phyloP scores from a whole-genome alignment of 2,797 vertebrate species.

The Menidia menidia region DNA sequence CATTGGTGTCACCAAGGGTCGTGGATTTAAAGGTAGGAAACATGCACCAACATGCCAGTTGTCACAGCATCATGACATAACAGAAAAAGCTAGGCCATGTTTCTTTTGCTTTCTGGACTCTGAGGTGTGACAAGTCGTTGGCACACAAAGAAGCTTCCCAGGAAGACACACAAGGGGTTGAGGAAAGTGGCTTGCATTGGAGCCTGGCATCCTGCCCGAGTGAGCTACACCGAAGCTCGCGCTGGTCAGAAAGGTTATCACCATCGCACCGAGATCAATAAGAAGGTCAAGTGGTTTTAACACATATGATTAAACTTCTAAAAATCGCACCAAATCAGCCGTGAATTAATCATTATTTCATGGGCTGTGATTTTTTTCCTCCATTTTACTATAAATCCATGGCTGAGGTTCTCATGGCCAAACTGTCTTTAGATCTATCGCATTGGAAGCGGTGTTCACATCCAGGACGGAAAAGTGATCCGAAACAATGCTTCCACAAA shows the following conservation, averaged over 20 bases:
- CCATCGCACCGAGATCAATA: conserved; percentile 95
- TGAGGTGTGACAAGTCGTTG: conserved; percentile 93
- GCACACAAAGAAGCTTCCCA: conserved; percentile 93
- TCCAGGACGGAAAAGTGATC: conserved; percentile 90
- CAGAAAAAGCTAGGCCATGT: neutral
- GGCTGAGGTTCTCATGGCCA: neutral
- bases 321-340: neutral
- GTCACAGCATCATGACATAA: neutral
- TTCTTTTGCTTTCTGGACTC: neutral
- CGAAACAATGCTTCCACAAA: conserved; percentile 89
- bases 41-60: neutral
- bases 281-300: conserved; percentile 85
- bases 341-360: neutral
- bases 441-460: conserved; percentile 86
- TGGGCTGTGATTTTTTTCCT: neutral
- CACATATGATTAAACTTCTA: neutral
- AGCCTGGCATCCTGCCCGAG: conserved; percentile 94
- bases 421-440: conserved; percentile 86
- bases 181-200: conserved; percentile 96
- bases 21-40: conserved; percentile 90
- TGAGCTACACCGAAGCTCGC: conserved; percentile 89
- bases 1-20: conserved; percentile 92
- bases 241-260: conserved; percentile 96
- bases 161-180: conserved; percentile 96
- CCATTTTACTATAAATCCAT: neutral